Base-by-base conservation (phyloP, 1,140 invertebrate species). In the Pseudomyrmex pallidus region DNA sequence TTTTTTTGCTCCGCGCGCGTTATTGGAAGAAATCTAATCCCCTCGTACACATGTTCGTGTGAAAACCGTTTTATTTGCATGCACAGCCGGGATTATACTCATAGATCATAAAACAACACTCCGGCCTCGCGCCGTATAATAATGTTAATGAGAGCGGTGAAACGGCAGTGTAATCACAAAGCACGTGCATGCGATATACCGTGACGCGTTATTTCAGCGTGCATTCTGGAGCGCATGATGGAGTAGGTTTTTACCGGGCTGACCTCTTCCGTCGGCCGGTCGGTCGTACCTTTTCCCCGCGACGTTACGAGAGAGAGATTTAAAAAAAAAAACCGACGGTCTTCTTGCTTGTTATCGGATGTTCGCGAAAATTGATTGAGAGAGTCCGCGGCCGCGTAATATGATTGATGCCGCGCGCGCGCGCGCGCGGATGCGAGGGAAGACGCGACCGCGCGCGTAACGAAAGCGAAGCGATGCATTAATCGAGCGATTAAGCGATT, bases 351-450 rank as follows among this genome's bases (percentile, higher is more conserved):
- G 76, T 80, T 80, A 80, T 80, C 76, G 76, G 44, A 12, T 20
- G 54, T 15, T 72, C 66, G 66, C 67, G 76, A 80, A 72, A 80
- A 80, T 80, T 80, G 66, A 80, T 80, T 61, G 66, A 80, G 67
- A 61, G 76, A 12, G 25, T 25, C 20, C 66, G 52, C 64, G 44
- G 64, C 44, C 20, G 76, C 17, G 10, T 54, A 25, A 22, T 25
- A 80, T 80, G 76, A 80, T 59, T 50, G 76, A 80, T 80, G 35
- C 17, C 20, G 44, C 64, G 74, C 35, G 54, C 54, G 74, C 13
- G 68, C 20, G 44, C 64, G 74, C 35, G 54, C 54, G 74, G 17
- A 77, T 50, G 63, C 62, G 44, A 78, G 63, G 57, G 20, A 78
- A 20, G 64, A 5, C 35, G 35, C 20, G 64, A 20, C 54, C 44